A percentile compares a stretch with the other conserved stretches of the same genome.
Evolutionary conservation across 2,888 invertebrate species (phyloP).

Genomic region (Colletes collaris): DNA sequence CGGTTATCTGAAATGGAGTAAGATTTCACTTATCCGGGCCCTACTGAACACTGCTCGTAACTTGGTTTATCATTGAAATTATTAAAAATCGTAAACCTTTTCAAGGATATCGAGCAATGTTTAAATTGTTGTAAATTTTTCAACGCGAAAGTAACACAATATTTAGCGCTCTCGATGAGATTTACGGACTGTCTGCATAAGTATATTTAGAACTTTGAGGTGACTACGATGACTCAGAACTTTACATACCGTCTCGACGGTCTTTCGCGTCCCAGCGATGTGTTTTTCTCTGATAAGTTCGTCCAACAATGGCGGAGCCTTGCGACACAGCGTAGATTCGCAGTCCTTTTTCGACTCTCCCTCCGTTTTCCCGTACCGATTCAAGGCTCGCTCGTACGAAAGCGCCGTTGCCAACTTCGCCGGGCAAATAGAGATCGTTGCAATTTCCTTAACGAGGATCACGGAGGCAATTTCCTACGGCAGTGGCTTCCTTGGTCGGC

Average conservation of each 20-base stretch:
- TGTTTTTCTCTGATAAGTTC: not conserved
- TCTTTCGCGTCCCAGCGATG: not conserved
- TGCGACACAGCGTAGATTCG: constrained; percentile 1
- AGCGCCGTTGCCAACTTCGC: not conserved
- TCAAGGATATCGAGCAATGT: too few relatives aligned
- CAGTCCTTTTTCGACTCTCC: not conserved
- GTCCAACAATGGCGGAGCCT: not conserved
- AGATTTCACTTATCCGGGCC: too few relatives aligned
- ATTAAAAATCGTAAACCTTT: too few relatives aligned
- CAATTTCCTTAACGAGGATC: constrained; percentile 56
- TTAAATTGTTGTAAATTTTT: too few relatives aligned
- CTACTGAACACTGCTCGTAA: too few relatives aligned
- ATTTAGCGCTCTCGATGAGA: too few relatives aligned
- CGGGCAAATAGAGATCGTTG: constrained; percentile 19
- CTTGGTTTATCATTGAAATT: too few relatives aligned
- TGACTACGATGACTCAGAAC: not conserved
- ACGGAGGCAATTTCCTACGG: constrained; percentile 43
- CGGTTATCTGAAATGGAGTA: too few relatives aligned
- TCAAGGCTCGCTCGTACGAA: constrained; percentile 5
- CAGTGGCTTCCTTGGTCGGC: constrained; percentile 7
- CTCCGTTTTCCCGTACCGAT: not conserved
- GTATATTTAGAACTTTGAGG: too few relatives aligned
- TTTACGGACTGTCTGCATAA: too few relatives aligned
- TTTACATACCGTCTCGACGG: not conserved
- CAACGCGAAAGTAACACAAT: too few relatives aligned